These are phyloP conservation scores for Aleiodes sp. DNA, from an alignment of 1,140 invertebrate species.

Conservation along the genomic window DNA sequence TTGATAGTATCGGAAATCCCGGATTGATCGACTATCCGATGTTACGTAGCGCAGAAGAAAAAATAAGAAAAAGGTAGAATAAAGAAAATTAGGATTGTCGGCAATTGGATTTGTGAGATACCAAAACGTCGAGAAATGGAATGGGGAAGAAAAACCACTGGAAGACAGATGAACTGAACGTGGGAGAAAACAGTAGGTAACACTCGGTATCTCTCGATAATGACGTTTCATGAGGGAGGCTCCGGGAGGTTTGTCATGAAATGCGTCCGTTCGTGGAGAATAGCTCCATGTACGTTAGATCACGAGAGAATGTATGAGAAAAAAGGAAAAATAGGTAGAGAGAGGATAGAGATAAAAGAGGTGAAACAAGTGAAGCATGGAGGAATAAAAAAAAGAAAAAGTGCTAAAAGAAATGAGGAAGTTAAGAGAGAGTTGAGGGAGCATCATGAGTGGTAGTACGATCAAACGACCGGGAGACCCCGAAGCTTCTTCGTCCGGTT, in stretches of 20 bases:
- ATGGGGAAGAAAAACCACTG: background rate
- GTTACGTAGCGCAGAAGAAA: background rate
- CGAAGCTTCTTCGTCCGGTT: background rate
- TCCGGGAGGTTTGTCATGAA: too few species aligned
- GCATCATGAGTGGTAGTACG: constrained; percentile 21
- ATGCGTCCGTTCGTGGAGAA: background rate
- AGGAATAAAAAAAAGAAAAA: background rate
- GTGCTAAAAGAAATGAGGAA: constrained; percentile 5
- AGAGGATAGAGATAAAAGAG: constrained; percentile 11
- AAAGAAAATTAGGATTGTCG: constrained; percentile 3
- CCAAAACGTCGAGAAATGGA: background rate
- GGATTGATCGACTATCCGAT: background rate
- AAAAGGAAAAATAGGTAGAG: background rate
- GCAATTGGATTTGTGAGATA: constrained; percentile 15
- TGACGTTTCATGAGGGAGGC: constrained; percentile 2
- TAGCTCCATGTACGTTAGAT: background rate
- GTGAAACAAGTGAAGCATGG: background rate
- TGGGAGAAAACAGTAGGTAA: background rate
- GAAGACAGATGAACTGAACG: constrained; percentile 4
- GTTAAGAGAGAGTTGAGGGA: constrained; percentile 9
- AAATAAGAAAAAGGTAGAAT: background rate
- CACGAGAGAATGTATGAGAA: constrained; percentile 4
- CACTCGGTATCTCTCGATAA: too few species aligned
- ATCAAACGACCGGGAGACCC: constrained; percentile 32
- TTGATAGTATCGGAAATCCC: background rate